Evolutionary conservation across 2,797 vertebrate genomes (phyloP).

Genomic region (Argentina silus): DNA sequence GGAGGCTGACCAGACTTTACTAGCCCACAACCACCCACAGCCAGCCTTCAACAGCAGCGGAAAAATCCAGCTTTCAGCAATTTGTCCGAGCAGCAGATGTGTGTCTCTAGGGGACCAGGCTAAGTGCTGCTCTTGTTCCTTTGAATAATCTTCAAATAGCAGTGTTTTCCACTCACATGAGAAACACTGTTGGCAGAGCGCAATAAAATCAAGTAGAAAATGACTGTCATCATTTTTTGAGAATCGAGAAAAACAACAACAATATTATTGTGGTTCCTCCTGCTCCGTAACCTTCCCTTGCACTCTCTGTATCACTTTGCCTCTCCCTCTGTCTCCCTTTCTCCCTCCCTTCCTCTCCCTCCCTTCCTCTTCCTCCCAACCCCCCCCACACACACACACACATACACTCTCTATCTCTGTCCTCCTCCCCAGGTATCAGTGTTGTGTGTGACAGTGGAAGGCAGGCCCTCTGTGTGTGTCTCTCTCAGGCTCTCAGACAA

Average conservation of each 20-base stretch:
- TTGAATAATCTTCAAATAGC: conserved; percentile 25
- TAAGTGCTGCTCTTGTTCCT: conserved; percentile 31
- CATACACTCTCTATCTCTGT: background rate
- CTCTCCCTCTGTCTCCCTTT: conserved; percentile 1
- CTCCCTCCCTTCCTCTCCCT: background rate
- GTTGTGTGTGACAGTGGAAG: conserved; percentile 18
- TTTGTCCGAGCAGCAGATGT: conserved; percentile 53
- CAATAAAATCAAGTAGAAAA: background rate
- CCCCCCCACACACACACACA: conserved; percentile 11
- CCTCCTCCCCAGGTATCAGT: conserved; percentile 42
- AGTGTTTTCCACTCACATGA: background rate
- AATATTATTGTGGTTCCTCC: background rate
- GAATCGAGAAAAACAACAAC: background rate
- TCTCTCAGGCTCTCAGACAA: background rate
- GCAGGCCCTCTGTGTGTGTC: conserved; percentile 5
- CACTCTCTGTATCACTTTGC: background rate
- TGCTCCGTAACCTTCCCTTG: background rate
- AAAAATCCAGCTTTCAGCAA: conserved; percentile 40
- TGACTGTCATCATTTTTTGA: background rate
- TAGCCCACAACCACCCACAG: conserved; percentile 40
- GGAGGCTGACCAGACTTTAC: conserved; percentile 42
- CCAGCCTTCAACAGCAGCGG: conserved; percentile 24
- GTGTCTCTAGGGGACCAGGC: conserved; percentile 27
- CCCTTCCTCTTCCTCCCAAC: conserved; percentile 32
- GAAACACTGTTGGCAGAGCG: background rate